Percentiles rank a stretch among this genome's conserved stretches.
phyloP scores from a whole-genome alignment of 2,113 vertebrate species.

The Lophotis ruficrista region DNA sequence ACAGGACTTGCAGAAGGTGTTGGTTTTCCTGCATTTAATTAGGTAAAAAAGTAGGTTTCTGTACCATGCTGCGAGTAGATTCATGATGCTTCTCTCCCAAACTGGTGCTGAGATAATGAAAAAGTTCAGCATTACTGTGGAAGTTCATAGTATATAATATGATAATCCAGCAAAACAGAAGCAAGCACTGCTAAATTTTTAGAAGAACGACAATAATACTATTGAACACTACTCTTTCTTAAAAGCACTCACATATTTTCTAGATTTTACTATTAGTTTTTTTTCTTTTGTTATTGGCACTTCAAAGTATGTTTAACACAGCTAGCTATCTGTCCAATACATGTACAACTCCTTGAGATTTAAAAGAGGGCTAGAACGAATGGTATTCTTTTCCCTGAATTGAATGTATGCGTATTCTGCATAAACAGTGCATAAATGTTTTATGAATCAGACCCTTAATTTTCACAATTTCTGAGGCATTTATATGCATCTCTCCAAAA shows the following conservation, averaged over 20 bases:
- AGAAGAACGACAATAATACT: not conserved
- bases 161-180: constrained; percentile 1
- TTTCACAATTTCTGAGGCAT: constrained; percentile 30
- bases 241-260: not conserved
- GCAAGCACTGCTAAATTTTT: not conserved
- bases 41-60: not conserved
- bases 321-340: not conserved
- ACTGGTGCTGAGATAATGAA: not conserved
- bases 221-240: not conserved
- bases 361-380: constrained; percentile 10
- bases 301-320: not conserved
- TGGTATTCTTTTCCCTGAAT: not conserved
- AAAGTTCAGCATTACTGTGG: not conserved
- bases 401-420: not conserved
- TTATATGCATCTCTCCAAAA: not conserved
- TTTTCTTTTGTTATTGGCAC: constrained; percentile 25
- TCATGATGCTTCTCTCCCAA: not conserved
- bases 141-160: not conserved
- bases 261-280: not conserved
- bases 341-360: constrained; percentile 4
- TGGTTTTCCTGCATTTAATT: not conserved
- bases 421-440: constrained; percentile 35
- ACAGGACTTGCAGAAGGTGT: not conserved
- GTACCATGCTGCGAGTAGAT: not conserved
- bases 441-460: constrained; percentile 48